phyloP scores from a whole-genome alignment of 1,140 invertebrate genomes.

The Orius laevigatus region DNA sequence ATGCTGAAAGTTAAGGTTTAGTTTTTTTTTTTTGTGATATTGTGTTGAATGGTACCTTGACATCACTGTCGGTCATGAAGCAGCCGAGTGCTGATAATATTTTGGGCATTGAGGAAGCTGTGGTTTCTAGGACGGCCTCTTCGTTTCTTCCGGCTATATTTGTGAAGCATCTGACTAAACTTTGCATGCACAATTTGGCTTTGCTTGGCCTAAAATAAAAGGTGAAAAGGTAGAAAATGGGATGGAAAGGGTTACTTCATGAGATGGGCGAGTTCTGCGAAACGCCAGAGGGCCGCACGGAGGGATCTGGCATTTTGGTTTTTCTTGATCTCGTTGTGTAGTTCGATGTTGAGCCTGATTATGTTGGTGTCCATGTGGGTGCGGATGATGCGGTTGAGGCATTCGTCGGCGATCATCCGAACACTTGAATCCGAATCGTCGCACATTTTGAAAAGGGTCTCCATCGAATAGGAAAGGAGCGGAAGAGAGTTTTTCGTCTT shows the following conservation, averaged over 20 bases:
- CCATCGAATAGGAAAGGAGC: slow-evolving; percentile 49
- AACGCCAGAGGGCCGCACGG: slow-evolving; percentile 53
- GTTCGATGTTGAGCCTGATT: slow-evolving; percentile 53
- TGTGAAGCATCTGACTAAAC: slow-evolving; percentile 50
- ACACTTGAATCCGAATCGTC: slow-evolving; percentile 64
- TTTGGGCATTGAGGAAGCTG: slow-evolving; percentile 45
- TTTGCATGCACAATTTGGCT: slow-evolving; percentile 56
- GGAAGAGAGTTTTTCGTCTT: slow-evolving; percentile 42
- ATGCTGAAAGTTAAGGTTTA: slow-evolving; percentile 26
- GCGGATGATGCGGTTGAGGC: slow-evolving; percentile 59
- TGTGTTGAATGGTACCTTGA: slow-evolving; percentile 47
- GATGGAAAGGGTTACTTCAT: slow-evolving; percentile 25
- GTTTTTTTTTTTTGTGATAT: neutral
- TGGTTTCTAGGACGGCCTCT: slow-evolving; percentile 54
- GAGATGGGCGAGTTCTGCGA: slow-evolving; percentile 49
- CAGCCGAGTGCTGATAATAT: slow-evolving; percentile 52
- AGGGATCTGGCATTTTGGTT: slow-evolving; percentile 50
- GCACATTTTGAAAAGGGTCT: slow-evolving; percentile 50
- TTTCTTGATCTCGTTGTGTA: slow-evolving; percentile 68
- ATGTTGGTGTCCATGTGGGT: slow-evolving; percentile 44
- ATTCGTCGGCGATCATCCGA: slow-evolving; percentile 61
- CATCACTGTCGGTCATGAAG: slow-evolving; percentile 57
- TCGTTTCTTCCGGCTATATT: slow-evolving; percentile 49
- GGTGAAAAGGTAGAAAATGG: neutral
- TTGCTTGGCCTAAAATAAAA: slow-evolving; percentile 41